Evolutionary conservation across 1,140 invertebrate species (phyloP), one percentile per base, ranked within the genome.

Genomic region (Belonocnema kinseyi): DNA sequence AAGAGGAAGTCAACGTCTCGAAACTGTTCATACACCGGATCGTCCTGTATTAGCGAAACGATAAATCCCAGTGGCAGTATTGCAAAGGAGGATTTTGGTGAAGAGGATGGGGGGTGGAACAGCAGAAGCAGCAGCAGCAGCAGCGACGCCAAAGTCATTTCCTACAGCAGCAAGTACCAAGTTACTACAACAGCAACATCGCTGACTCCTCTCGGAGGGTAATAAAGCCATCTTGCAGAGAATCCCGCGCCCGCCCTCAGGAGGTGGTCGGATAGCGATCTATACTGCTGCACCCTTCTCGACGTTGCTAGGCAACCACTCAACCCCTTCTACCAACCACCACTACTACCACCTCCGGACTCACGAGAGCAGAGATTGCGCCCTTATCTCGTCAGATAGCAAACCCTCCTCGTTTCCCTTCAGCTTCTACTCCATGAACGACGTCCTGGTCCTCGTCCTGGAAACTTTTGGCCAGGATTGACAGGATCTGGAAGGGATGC

Each of bases 181-280:
- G 85, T 87, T 87, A 85, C 82, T 85, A 82, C 84, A 46, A 78
- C 74, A 86, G 86, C 85, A 85, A 88, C 87, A 87, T 85, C 85
- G 83, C 84, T 85, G 78, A 85, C 82, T 87, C 85, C 86, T 87
- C 87, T 84, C 83, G 83, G 81, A 87, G 87, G 86, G 87, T 89
- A 89, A 88, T 88, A 88, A 89, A 89, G 87, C 88, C 87, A 89
- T 89, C 88, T 89, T 89, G 88, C 85, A 76, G 84, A 87, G 84
- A 83, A 86, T 79, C 83, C 85, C 87, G 86, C 85, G 80, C 83
- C 85, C 87, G 86, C 85, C 85, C 86, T 85, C 81, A 85, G 87
- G 86, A 87, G 86, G 85, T 86, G 83, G 85, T 78, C 82, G 88
- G 88, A 87, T 88, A 89, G 88, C 87, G 88, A 89, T 88, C 86